Evolutionary conservation across 1,140 invertebrate species (phyloP).

Genomic region (Neuroterus valhalla): DNA sequence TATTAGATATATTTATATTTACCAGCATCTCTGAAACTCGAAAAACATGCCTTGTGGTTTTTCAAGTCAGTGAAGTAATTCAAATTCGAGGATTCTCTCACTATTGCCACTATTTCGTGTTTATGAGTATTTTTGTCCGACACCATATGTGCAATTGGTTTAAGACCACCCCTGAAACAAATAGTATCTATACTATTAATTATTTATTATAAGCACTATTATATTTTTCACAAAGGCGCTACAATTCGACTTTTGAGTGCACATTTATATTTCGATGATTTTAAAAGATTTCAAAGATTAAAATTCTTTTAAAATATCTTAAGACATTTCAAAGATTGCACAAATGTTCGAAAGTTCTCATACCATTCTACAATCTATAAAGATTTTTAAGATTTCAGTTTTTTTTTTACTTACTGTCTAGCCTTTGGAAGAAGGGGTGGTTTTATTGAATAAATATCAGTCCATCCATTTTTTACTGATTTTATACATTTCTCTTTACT

Average conservation of each 20-base stretch:
- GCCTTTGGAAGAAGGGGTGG: constrained; percentile 78
- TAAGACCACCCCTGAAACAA: too few relatives aligned
- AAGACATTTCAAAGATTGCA: constrained; percentile 48
- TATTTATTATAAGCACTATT: too few relatives aligned
- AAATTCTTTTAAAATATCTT: too few relatives aligned
- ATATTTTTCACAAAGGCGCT: too few relatives aligned
- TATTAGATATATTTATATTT: constrained; percentile 54
- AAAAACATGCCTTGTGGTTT: constrained; percentile 83
- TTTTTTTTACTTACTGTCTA: constrained; percentile 69
- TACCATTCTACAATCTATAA: background rate
- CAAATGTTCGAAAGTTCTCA: background rate
- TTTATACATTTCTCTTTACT: constrained; percentile 80
- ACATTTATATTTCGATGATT: too few relatives aligned
- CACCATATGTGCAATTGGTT: constrained; percentile 81
- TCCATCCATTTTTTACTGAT: constrained; percentile 76
- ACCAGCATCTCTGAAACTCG: constrained; percentile 80
- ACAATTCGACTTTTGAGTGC: too few relatives aligned
- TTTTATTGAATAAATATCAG: constrained; percentile 80
- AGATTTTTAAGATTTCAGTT: constrained; percentile 19
- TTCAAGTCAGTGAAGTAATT: constrained; percentile 78
- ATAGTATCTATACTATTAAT: too few relatives aligned
- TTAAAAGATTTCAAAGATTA: too few relatives aligned
- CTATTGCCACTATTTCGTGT: constrained; percentile 82
- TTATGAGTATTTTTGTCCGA: constrained; percentile 77
- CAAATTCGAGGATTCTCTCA: constrained; percentile 78